Evolutionary conservation across 2,797 vertebrate species (phyloP).

Genomic region (Morelia viridis): DNA sequence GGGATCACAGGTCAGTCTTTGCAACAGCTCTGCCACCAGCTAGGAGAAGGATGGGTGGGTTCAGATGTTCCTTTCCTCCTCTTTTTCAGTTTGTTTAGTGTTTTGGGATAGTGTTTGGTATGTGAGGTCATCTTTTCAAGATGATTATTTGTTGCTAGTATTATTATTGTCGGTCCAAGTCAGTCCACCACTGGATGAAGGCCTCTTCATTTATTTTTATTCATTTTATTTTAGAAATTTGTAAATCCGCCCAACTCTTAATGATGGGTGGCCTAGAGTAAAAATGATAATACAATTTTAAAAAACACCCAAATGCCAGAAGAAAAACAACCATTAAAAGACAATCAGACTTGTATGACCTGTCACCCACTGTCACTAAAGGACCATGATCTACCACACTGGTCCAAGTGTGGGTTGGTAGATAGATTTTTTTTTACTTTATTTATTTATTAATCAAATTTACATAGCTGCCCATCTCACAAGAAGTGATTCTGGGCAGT

Average conservation of each 20-base stretch:
- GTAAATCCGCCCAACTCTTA: neutral
- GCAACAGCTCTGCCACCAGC: neutral
- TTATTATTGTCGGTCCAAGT: neutral
- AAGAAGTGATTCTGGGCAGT: no score
- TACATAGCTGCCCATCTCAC: no score
- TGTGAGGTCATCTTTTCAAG: neutral
- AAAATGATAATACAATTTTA: neutral
- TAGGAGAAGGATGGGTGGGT: neutral
- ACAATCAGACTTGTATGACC: neutral
- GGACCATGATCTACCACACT: no score
- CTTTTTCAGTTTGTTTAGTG: neutral
- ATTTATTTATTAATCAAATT: no score
- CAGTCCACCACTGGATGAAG: neutral
- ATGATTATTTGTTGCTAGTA: neutral
- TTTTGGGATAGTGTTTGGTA: neutral
- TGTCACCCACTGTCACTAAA: neutral
- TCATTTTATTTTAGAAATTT: neutral
- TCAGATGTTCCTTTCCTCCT: neutral
- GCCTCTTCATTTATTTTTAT: neutral
- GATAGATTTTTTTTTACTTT: no score
- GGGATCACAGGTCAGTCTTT: conserved; percentile 63
- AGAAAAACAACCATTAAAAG: neutral
- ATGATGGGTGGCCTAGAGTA: neutral
- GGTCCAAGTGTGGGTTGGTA: no score
- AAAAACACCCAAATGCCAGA: neutral